Evolutionary conservation across 2,113 vertebrate species (phyloP), one percentile per base, ranked within the genome.

Genomic region (Caloenas nicobarica): DNA sequence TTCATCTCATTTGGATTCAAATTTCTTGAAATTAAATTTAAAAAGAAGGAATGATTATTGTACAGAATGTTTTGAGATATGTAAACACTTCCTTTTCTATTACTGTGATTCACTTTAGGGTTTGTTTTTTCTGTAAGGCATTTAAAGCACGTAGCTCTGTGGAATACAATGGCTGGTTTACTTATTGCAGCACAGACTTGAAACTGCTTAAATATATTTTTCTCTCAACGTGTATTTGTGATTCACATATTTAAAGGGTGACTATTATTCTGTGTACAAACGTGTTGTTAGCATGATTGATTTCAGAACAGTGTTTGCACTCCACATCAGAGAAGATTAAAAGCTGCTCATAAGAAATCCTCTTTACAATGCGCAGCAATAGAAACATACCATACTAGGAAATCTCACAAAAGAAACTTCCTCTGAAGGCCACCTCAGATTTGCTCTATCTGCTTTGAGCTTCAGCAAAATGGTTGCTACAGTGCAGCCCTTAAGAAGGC

Each of bases 331-430:
- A 5, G 5, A 57, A 80, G 92, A 94, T 71, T 65, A 94, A 95
- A 91, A 79, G 72, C 91, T 58, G 57, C 29, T 94, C 54, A 3
- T 46, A 28, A 69, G 88, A 94, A 96, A 91, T 77, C 83, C 58
- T 93, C 81, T 76, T 72, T 25, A 76, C 86, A 72, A 22, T 3
- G 58, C 77, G 16, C 86, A 92, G 65, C 90, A 61, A 71, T 44
- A 89, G 58, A 74, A 95, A 97, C 91, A 92, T 2, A 72, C 94
- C 95, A 82, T 95, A 95, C 77, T 76, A 89, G 96, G 96, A 54
- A 80, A 92, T 82, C 73, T 89, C 86, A 29, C 38, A 10, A 2
- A 9, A 66, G 86, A 92, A 94, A 80, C 46, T 61, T 91, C 83
- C 81, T 78, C 86, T 91, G 86, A 89, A 94, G 86, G 91, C 80